A percentile compares a stretch with the other conserved stretches of the same genome.
Evolutionary conservation across 2,888 invertebrate species (phyloP).

Genomic region (Ophion costatus): DNA sequence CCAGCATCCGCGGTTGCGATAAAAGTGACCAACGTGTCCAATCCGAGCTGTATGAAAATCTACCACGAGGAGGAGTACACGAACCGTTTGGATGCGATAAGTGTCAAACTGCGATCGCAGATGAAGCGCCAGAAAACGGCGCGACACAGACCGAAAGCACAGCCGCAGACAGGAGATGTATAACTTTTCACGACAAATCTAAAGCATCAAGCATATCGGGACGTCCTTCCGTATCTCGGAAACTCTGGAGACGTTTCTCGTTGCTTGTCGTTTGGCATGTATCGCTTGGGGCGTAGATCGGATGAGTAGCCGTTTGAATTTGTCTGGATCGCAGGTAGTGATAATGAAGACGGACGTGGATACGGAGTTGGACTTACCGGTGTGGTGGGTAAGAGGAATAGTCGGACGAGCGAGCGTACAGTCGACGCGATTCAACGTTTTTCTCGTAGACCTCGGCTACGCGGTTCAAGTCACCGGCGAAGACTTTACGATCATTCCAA

Average conservation of each 20-base stretch:
- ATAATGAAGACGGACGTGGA: conserved; percentile 61
- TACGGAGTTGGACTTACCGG: conserved; percentile 57
- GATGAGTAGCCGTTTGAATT: background rate
- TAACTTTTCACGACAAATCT: background rate
- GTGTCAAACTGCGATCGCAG: conserved; percentile 55
- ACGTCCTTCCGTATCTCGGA: background rate
- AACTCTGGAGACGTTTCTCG: background rate
- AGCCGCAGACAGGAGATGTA: conserved; percentile 70
- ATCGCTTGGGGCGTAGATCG: background rate
- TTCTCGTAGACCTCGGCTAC: conserved; percentile 68
- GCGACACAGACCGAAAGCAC: background rate
- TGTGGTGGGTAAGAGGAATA: conserved; percentile 67
- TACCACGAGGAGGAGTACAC: conserved; percentile 62
- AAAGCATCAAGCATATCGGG: background rate
- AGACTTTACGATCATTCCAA: conserved; percentile 61
- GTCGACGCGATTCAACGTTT: conserved; percentile 55
- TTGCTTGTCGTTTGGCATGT: too few relatives aligned
- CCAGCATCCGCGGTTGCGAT: conserved; percentile 70
- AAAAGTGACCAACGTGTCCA: conserved; percentile 74
- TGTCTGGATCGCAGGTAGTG: conserved; percentile 63
- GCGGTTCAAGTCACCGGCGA: conserved; percentile 39
- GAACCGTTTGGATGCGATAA: conserved; percentile 61
- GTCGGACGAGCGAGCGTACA: conserved; percentile 24
- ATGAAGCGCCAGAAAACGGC: conserved; percentile 22
- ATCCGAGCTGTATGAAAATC: conserved; percentile 75